Base-by-base conservation (phyloP, 2,113 vertebrate genomes). In the Colaptes auratus region DNA sequence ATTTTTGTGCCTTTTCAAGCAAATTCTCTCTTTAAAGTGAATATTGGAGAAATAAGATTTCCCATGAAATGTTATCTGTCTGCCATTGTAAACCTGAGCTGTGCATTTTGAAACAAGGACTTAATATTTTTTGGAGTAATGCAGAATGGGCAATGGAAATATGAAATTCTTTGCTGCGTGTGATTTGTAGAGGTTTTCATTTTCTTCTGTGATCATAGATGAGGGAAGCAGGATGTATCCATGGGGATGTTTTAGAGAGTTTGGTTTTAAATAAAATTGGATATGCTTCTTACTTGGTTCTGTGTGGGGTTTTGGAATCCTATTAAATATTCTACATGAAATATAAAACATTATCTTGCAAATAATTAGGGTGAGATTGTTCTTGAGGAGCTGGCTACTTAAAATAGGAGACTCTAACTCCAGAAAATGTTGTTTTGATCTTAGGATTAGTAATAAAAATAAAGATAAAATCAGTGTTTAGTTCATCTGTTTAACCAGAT, bases 221-320 rank as follows among this genome's bases (percentile, higher is more conserved):
- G 30, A 72, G 23, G 30, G 48, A 70, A 78, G 55, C 19, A 55
- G 64, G 31, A 74, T 25, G 33, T 60, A 67, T 17, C 46, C 25
- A 16, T 11, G 9, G 23, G 61, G 78, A 31, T 85, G 12, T 78
- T 75, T 81, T 28, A 60, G 46, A 31, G 39, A 71, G 18, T 67
- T 93, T 74, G 27, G 61, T 89, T 89, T 85, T 46, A 59, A 58
- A 89, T 84, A 87, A 93, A 84, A 74, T 50, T 64, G 67, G 9
- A 23, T 91, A 30, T 63, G 24, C 3, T 39, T 74, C 58, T 50
- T 52, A 48, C 23, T 93, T 70, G 52, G 63, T 81, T 88, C 21
- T 30, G 15, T 77, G 31, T 67, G 8, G 2, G 4, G 50, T 82
- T 52, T 69, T 24, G 31, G 4, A 88, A 74, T 85, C 35, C 21